These are phyloP conservation scores for Sebastes alutus DNA, from an alignment of 2,797 vertebrate species.

Conservation along the genomic window DNA sequence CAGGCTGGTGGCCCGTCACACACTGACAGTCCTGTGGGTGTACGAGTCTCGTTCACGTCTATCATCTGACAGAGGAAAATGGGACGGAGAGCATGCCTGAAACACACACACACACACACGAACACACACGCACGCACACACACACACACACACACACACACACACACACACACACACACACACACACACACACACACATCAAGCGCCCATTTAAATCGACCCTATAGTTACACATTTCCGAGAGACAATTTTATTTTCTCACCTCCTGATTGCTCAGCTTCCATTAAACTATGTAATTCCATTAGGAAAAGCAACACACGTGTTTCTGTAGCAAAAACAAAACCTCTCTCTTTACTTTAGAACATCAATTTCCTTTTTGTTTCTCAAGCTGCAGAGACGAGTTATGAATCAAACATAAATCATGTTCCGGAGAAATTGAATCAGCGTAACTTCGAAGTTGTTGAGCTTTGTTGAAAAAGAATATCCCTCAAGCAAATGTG, in stretches of 20 bases:
- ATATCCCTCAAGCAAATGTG: background rate
- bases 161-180: no score
- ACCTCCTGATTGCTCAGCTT: background rate
- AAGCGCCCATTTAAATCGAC: background rate
- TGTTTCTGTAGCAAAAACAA: background rate
- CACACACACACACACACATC: background rate
- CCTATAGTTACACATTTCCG: background rate
- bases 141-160: background rate
- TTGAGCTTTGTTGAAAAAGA: background rate
- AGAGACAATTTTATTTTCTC: background rate
- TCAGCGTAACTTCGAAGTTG: background rate
- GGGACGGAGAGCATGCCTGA: background rate
- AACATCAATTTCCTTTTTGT: background rate
- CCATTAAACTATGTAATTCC: background rate
- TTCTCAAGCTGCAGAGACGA: background rate
- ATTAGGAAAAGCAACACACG: background rate
- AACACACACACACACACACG: background rate
- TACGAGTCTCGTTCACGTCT: background rate
- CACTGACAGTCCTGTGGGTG: conserved; percentile 32
- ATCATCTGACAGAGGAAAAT: conserved; percentile 4
- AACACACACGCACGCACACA: no score
- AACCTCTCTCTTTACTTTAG: background rate
- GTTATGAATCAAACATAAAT: background rate
- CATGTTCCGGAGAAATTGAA: background rate
- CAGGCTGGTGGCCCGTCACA: conserved; percentile 15